Percentiles rank a stretch among this genome's conserved stretches.
phyloP scores from a whole-genome alignment of 2,888 invertebrate species.

The Cylindroiulus punctatus region DNA sequence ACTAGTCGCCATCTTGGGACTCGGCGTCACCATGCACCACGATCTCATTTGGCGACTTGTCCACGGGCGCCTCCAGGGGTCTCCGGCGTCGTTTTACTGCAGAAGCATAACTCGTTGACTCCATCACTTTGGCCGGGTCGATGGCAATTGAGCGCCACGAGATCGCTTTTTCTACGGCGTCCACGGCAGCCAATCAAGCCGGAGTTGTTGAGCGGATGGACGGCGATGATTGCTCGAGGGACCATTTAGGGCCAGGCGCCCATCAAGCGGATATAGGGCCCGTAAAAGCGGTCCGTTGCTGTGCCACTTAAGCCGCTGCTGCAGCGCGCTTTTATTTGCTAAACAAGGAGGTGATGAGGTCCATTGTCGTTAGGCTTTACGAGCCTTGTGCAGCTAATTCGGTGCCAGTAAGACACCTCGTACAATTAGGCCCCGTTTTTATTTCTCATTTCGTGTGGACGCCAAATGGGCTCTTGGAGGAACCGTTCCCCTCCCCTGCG shows the following conservation, averaged over 20 bases:
- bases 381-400: conserved; percentile 48
- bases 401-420: conserved; percentile 48
- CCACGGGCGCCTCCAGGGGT: not conserved
- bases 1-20: no score
- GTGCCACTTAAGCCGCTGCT: conserved; percentile 36
- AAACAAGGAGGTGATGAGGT: conserved; percentile 36
- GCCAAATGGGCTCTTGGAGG: conserved; percentile 31
- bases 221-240: conserved; percentile 44
- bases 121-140: conserved; percentile 40
- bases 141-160: conserved; percentile 12
- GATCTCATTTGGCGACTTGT: no score
- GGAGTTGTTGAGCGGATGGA: conserved; percentile 45
- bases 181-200: conserved; percentile 32
- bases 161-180: conserved; percentile 36
- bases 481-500: not conserved
- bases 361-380: conserved; percentile 51
- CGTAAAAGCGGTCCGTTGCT: not conserved
- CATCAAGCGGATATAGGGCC: conserved; percentile 17
- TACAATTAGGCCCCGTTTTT: conserved; percentile 50
- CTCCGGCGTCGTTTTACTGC: not conserved
- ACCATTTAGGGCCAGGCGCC: conserved; percentile 48
- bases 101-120: conserved; percentile 6
- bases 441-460: conserved; percentile 4
- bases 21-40: no score
- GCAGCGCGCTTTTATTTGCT: conserved; percentile 17